Evolutionary conservation across 2,797 vertebrate species (phyloP).

Genomic region (Pseudochaenichthys georgianus): DNA sequence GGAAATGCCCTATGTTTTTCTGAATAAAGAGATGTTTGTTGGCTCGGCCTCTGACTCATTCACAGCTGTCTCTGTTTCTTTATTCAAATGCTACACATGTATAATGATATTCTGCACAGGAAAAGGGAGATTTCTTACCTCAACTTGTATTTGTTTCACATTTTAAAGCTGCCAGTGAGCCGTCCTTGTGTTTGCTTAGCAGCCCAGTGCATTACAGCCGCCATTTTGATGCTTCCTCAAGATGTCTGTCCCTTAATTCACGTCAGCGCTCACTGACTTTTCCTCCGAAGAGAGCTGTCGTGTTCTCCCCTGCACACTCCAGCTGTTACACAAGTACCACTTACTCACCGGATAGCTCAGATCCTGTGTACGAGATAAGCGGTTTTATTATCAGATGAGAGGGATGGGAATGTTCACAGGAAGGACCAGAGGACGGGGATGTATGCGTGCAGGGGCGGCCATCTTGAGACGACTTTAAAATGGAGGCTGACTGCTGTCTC

Average conservation of each 20-base stretch:
- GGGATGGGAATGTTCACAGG: slow-evolving; percentile 26
- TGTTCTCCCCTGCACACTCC: slow-evolving; percentile 3
- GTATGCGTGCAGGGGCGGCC: slow-evolving; percentile 52
- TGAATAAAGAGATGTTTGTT: slow-evolving; percentile 9
- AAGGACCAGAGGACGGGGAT: neutral
- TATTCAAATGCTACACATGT: neutral
- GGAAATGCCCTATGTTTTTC: neutral
- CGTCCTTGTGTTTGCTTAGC: neutral
- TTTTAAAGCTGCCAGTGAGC: neutral
- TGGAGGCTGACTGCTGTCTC: slow-evolving; percentile 56
- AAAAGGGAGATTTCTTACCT: neutral
- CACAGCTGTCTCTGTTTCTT: neutral
- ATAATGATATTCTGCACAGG: neutral
- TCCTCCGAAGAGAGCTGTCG: neutral
- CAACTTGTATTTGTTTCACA: neutral
- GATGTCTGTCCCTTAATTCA: slow-evolving; percentile 24
- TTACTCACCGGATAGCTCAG: slow-evolving; percentile 18
- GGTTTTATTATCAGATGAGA: slow-evolving; percentile 24
- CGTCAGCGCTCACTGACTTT: slow-evolving; percentile 2
- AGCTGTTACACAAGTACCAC: slow-evolving; percentile 28
- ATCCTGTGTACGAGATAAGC: slow-evolving; percentile 26
- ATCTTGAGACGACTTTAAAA: slow-evolving; percentile 67
- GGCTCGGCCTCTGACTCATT: neutral
- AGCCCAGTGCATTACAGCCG: neutral
- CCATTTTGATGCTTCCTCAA: slow-evolving; percentile 52